Evolutionary conservation across 2,797 vertebrate genomes (phyloP).

Genomic region (Hozukius guyotensis): DNA sequence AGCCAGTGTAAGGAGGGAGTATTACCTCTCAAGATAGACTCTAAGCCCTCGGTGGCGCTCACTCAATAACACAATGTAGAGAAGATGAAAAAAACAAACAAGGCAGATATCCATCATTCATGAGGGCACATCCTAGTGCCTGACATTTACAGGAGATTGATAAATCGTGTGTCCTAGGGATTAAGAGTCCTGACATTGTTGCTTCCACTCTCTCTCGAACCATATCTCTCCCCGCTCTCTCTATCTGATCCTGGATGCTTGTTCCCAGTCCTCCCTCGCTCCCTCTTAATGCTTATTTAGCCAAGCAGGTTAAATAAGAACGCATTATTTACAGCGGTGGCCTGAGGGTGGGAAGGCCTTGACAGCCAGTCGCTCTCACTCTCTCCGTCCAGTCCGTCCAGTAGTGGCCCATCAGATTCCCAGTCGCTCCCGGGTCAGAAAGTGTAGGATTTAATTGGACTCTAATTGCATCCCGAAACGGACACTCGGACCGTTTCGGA

Average conservation of each 20-base stretch:
- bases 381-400: conserved; percentile 19
- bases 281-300: conserved; percentile 41
- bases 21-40: conserved; percentile 65
- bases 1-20: conserved; percentile 42
- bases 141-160: conserved; percentile 82
- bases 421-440: conserved; percentile 58
- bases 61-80: conserved; percentile 62
- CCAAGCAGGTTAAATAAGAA: conserved; percentile 45
- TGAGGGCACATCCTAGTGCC: conserved; percentile 67
- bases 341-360: background rate
- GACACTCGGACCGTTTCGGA: conserved; percentile 56
- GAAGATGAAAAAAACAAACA: conserved; percentile 60
- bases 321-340: conserved; percentile 40
- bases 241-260: conserved; percentile 1
- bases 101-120: conserved; percentile 82
- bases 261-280: background rate
- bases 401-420: conserved; percentile 48
- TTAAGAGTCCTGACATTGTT: conserved; percentile 61
- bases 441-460: conserved; percentile 76
- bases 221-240: conserved; percentile 19
- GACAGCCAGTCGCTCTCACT: conserved; percentile 16
- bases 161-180: conserved; percentile 66
- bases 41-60: conserved; percentile 47
- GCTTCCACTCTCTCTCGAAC: conserved; percentile 35
- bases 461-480: conserved; percentile 34